Evolutionary conservation across 1,140 invertebrate genomes (phyloP).

Genomic region (Brachionus asplanchnoidis): DNA sequence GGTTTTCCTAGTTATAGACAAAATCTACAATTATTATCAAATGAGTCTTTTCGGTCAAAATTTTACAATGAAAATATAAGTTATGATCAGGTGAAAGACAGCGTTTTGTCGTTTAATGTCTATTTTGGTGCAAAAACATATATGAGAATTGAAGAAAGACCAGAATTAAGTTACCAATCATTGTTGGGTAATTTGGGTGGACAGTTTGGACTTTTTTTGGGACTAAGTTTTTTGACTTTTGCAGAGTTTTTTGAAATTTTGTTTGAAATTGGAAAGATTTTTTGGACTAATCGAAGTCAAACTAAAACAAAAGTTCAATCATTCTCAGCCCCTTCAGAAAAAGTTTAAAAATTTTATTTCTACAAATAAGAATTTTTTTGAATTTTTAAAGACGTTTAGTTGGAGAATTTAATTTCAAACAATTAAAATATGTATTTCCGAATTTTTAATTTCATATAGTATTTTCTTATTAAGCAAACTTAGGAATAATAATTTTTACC

Average conservation of each 20-base stretch:
- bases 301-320: background rate
- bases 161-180: background rate
- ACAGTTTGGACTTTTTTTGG: slow-evolving; percentile 25
- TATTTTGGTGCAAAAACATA: background rate
- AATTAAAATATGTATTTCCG: too few relatives aligned
- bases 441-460: too few relatives aligned
- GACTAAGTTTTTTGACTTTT: slow-evolving; percentile 33
- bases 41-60: background rate
- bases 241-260: slow-evolving; percentile 20
- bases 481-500: too few relatives aligned
- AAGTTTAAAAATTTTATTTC: too few relatives aligned
- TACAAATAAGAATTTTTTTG: too few relatives aligned
- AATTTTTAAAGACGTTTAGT: too few relatives aligned
- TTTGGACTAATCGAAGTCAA: background rate
- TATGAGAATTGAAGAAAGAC: background rate
- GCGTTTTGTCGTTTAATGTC: slow-evolving; percentile 8
- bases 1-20: background rate
- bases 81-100: background rate
- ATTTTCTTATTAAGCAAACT: too few relatives aligned
- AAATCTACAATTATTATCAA: background rate
- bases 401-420: too few relatives aligned
- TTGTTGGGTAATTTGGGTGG: background rate
- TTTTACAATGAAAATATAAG: background rate
- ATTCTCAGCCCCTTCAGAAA: too few relatives aligned
- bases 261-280: background rate